Conservation (phyloP, 1,140 invertebrate genomes). For the Bombus superbus region DNA sequence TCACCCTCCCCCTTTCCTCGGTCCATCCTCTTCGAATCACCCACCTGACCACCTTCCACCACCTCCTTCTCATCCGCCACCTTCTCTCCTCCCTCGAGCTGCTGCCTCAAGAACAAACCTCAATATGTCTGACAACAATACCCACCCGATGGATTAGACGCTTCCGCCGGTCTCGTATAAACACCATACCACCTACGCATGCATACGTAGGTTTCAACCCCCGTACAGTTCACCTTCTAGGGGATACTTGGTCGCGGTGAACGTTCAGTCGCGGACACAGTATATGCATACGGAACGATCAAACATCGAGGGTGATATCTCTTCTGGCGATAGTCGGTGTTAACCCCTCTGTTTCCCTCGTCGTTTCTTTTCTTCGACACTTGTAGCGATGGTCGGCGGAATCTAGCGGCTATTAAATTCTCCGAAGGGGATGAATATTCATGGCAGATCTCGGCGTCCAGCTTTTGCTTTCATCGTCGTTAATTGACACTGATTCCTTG, state of each 20-base stretch:
- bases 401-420: constrained; percentile 65
- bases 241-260: constrained; percentile 28
- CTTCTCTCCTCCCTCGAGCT: constrained; percentile 60
- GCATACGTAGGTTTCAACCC: neutral
- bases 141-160: constrained; percentile 79
- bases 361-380: constrained; percentile 59
- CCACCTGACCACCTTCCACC: constrained; percentile 69
- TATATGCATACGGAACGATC: constrained; percentile 3
- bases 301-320: constrained; percentile 16
- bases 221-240: constrained; percentile 27
- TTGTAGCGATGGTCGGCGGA: constrained; percentile 22
- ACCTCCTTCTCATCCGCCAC: constrained; percentile 49
- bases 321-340: neutral
- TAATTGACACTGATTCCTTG: constrained; percentile 71
- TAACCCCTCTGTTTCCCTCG: constrained; percentile 28
- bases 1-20: constrained; percentile 63
- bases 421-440: constrained; percentile 65
- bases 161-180: constrained; percentile 68
- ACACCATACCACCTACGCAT: constrained; percentile 20
- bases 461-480: constrained; percentile 69
- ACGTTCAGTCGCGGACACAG: constrained; percentile 27
- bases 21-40: constrained; percentile 60
- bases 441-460: constrained; percentile 59
- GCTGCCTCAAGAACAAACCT: constrained; percentile 82
- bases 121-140: constrained; percentile 82